A percentile compares a stretch with the other conserved stretches of the same genome.
phyloP scores from a whole-genome alignment of 2,113 vertebrate species.

The Psittacara wagleri region DNA sequence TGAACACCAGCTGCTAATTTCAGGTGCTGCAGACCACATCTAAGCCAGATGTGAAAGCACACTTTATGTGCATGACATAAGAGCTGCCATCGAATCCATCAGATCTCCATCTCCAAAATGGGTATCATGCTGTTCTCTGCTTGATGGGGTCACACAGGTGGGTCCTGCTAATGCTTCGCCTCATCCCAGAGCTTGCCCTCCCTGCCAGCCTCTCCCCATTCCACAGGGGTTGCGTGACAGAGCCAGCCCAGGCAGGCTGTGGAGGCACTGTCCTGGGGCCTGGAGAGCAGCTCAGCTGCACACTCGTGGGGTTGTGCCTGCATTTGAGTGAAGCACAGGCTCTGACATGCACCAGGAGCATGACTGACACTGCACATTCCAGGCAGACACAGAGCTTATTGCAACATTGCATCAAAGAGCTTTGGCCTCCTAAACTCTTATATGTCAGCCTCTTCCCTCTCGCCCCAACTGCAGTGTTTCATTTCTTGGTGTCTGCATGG shows the following conservation, averaged over 20 bases:
- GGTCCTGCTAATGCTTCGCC: fast-evolving
- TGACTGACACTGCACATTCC: conserved; percentile 24
- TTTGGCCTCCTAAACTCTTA: background rate
- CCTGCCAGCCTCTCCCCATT: background rate
- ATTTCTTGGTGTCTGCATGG: background rate
- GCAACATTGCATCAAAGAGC: background rate
- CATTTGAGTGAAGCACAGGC: background rate
- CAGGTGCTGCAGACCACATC: background rate
- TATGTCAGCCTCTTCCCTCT: background rate
- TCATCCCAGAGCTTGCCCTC: fast-evolving
- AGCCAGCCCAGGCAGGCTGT: background rate
- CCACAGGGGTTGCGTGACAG: conserved; percentile 5
- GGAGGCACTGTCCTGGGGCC: background rate
- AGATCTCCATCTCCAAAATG: fast-evolving
- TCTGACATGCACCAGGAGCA: background rate
- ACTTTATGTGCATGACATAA: fast-evolving
- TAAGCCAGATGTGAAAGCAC: background rate
- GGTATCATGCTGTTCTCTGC: background rate
- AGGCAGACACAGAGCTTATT: background rate
- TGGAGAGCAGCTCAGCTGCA: conserved; percentile 8
- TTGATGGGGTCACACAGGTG: background rate
- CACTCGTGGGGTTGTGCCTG: background rate
- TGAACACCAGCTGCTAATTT: background rate
- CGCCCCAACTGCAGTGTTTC: background rate
- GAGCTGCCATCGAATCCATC: fast-evolving